These are phyloP conservation scores for Parambassis ranga DNA, from an alignment of 2,797 vertebrate species.

Conservation along the genomic window DNA sequence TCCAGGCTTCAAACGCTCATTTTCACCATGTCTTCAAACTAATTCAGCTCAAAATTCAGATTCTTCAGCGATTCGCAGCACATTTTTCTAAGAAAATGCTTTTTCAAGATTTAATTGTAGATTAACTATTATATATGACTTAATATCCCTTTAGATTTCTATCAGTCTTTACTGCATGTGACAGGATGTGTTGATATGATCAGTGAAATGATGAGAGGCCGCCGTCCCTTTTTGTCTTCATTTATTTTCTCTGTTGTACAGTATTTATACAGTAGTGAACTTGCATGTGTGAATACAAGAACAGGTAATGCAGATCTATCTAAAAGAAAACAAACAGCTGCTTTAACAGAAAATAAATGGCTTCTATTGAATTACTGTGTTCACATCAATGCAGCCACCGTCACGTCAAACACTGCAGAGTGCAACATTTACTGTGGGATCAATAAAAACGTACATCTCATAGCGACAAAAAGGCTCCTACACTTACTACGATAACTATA, in stretches of 20 bases:
- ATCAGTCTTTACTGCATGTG: no score
- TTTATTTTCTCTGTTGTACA: constrained; percentile 26
- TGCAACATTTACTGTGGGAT: background rate
- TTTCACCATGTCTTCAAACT: no score
- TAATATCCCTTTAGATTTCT: no score
- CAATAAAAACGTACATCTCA: constrained; percentile 1
- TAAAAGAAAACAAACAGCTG: background rate
- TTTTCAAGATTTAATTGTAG: no score
- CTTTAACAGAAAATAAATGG: background rate
- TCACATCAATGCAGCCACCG: constrained; percentile 7
- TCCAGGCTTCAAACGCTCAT: no score
- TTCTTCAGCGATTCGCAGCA: no score
- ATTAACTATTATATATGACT: no score
- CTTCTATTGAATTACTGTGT: background rate
- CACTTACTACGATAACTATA: constrained; percentile 7
- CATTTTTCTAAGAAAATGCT: no score
- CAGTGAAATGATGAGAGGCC: no score
- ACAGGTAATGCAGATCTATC: constrained; percentile 30
- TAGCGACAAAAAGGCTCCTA: background rate
- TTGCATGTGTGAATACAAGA: constrained; percentile 21
- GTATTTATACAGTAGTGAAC: constrained; percentile 23
- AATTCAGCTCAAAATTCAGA: no score
- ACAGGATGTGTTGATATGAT: no score
- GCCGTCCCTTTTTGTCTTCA: constrained; percentile 7
- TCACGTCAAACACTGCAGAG: constrained; percentile 23